phyloP scores from a whole-genome alignment of 1,140 invertebrate species.

The Rhagoletis zephyria region DNA sequence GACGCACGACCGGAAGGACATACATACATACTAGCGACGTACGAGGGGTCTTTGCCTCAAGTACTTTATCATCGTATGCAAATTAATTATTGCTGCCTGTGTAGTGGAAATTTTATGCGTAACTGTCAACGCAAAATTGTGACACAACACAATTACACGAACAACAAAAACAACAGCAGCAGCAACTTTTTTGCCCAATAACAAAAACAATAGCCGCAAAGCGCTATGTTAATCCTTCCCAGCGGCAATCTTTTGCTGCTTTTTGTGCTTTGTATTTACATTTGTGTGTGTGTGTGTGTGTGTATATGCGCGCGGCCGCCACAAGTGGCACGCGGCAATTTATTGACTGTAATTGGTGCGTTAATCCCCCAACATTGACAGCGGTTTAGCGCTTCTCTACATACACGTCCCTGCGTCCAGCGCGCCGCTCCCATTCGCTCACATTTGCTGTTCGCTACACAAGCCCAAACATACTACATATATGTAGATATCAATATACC shows the following conservation, averaged over 20 bases:
- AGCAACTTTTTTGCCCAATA: too few species aligned
- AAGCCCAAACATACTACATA: background rate
- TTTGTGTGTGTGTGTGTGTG: background rate
- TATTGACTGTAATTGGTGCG: slow-evolving; percentile 67
- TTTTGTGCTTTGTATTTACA: background rate
- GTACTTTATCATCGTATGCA: slow-evolving; percentile 22
- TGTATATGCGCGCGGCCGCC: background rate
- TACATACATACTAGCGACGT: background rate
- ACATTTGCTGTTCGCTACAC: background rate
- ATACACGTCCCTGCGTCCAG: background rate
- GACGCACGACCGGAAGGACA: slow-evolving; percentile 36
- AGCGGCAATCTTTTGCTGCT: background rate
- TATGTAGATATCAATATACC: background rate
- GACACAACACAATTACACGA: slow-evolving; percentile 56
- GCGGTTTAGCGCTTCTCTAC: slow-evolving; percentile 63
- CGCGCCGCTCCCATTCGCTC: background rate
- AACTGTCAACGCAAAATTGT: slow-evolving; percentile 59
- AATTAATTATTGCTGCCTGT: slow-evolving; percentile 37
- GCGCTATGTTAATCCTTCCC: slow-evolving; percentile 36
- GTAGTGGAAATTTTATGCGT: slow-evolving; percentile 46
- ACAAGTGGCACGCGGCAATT: slow-evolving; percentile 44
- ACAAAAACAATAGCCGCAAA: slow-evolving; percentile 18
- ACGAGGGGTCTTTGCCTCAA: background rate
- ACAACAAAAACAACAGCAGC: slow-evolving; percentile 13
- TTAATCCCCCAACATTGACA: slow-evolving; percentile 72